These are phyloP conservation scores for Xyliphius kryptos DNA, from an alignment of 2,113 vertebrate genomes.

Conservation along the genomic window DNA sequence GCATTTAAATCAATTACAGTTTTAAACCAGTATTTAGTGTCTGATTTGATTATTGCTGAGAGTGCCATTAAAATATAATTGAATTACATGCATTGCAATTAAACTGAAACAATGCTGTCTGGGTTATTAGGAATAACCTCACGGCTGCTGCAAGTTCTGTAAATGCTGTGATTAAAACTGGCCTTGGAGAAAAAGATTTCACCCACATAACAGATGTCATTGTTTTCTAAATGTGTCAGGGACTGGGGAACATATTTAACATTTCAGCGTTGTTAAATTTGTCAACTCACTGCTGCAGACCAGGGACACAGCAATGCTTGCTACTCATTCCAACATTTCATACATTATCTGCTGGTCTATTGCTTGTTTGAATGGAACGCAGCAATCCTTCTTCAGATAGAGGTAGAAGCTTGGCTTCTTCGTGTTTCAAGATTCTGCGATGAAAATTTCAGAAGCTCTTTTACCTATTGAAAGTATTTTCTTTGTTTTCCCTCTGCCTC, in stretches of 20 bases:
- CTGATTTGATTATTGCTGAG: neutral
- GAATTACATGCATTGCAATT: conserved; percentile 7
- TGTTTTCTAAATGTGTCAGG: conserved; percentile 23
- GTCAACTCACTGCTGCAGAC: conserved; percentile 4
- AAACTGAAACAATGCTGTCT: conserved; percentile 4
- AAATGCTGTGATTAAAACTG: conserved; percentile 20
- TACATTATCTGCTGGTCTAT: conserved; percentile 5
- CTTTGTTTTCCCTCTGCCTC: conserved; percentile 7
- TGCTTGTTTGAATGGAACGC: conserved; percentile 1
- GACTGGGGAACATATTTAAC: conserved; percentile 16
- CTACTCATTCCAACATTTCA: neutral
- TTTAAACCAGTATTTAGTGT: neutral
- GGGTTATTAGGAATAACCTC: conserved; percentile 9
- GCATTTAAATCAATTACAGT: neutral
- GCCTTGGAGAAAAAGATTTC: conserved; percentile 23
- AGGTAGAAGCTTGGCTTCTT: conserved; percentile 19
- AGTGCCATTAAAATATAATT: conserved; percentile 8
- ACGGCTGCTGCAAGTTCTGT: neutral
- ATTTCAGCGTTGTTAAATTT: conserved; percentile 3
- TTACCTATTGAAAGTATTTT: conserved; percentile 25
- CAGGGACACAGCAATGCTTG: neutral
- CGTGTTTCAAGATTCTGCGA: conserved; percentile 32
- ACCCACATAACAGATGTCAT: conserved; percentile 36
- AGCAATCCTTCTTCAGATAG: conserved; percentile 1
- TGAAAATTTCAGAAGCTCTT: conserved; percentile 33